Base-by-base conservation (phyloP, 2,888 invertebrate species). In the Ellobium chinense region DNA sequence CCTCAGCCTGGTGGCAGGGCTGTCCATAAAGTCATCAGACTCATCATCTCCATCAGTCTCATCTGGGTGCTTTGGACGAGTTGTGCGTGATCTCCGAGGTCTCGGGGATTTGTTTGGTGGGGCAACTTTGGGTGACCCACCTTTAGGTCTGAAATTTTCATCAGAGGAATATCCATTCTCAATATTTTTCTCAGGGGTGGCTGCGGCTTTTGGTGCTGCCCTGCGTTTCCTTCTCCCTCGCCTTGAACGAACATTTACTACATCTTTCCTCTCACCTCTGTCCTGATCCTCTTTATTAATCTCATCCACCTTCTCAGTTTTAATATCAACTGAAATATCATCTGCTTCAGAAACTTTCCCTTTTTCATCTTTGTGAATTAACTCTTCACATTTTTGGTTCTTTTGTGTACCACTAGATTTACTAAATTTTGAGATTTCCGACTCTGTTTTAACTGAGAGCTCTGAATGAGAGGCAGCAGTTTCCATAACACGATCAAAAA, bases 141-240 rank as follows among this genome's bases (percentile, higher is more conserved):
- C 68, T 60, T 12, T 58, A 0, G 81, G 81, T 31, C 56, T 74
- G 62, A 79, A 83, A 54, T 83, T 81, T 62, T 83, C 83, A 62
- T 83, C 83, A 24, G 76, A 75, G 7, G 81, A 76, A 31, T 62
- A 68, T 5, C 60, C 82, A 14, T 74, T 74, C n/a, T 65, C 63
- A 3, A 9, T 34, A 29, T 62, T 46, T 31, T 31, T 70, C 27
- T 29, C 66, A n/a, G 68, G 18, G n/a, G 27, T 18, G 21, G 21
- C 2, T 5, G 34, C 7, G 0, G 34, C 58, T 27, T 70, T 24
- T 3, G 56, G 65, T 14, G 37, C 39, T 3, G 27, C 56, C 39
- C 39, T 73, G 18, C 78, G 65, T 65, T 56, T 74, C 18, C 75
- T 78, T 21, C 62, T 76, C 36, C 62, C 36, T n/a, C 29, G 69